These are phyloP conservation scores for Myrmecophaga tridactyla DNA, from an alignment of 2,113 vertebrate genomes.

Conservation along the genomic window DNA sequence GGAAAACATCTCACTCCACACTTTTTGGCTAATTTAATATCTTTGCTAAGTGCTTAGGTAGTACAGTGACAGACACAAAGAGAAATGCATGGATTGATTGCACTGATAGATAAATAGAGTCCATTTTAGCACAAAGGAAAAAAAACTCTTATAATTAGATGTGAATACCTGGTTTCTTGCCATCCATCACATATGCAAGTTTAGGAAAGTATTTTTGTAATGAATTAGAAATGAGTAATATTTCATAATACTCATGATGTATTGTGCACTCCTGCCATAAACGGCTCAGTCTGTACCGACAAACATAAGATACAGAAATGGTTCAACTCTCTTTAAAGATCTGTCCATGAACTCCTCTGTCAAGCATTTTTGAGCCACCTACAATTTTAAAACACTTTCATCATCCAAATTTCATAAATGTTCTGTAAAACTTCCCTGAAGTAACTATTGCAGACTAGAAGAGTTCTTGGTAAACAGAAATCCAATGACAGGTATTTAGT, in stretches of 20 bases:
- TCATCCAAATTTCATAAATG: constrained; percentile 39
- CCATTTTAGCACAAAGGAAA: constrained; percentile 71
- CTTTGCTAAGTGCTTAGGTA: constrained; percentile 79
- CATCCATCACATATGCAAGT: constrained; percentile 73
- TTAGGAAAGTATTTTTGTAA: constrained; percentile 73
- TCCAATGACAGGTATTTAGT: not conserved
- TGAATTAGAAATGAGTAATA: constrained; percentile 77
- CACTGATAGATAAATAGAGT: constrained; percentile 78
- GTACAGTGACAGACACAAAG: constrained; percentile 70
- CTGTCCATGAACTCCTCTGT: not conserved
- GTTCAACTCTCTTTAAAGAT: constrained; percentile 28
- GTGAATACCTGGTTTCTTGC: constrained; percentile 74
- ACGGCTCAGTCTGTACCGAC: constrained; percentile 28
- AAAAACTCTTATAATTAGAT: constrained; percentile 76
- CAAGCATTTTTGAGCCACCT: constrained; percentile 24
- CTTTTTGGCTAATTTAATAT: constrained; percentile 79
- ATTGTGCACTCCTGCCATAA: constrained; percentile 25
- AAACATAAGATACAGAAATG: constrained; percentile 46
- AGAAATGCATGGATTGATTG: constrained; percentile 74
- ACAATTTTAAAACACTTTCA: constrained; percentile 45
- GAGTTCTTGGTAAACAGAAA: not conserved
- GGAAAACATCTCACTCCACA: constrained; percentile 76
- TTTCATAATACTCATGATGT: constrained; percentile 53
- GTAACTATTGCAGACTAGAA: not conserved
- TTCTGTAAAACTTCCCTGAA: constrained; percentile 7